Base-by-base conservation (phyloP, 2,113 vertebrate genomes). In the Phocoena sinus region DNA sequence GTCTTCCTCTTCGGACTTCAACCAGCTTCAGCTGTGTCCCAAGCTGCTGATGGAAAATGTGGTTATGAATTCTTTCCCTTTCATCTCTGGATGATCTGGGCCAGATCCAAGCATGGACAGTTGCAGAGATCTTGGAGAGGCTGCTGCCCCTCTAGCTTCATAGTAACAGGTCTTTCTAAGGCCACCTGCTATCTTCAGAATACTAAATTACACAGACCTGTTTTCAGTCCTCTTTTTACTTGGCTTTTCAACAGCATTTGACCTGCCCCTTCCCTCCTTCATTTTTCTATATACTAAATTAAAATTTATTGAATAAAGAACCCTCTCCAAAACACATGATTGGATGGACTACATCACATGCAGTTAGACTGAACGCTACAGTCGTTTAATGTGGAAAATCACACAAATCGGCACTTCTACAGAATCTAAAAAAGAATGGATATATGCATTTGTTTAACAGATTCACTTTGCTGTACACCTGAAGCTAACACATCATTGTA, bases 231-330 rank as follows among this genome's bases (percentile, higher is more conserved):
- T 89, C 28, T 36, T 80, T 62, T 91, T 83, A 63, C 44, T 67
- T 83, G n/a, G 17, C 17, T 65, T 84, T 41, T 85, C 23, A 86
- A 17, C 41, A 94, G 5, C 13, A 31, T 88, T 83, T 50, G 28
- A 56, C 6, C 25, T 1, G 1, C 1, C 6, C 28, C 6, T 1
- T 25, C 25, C n/a, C 50, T 14, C 31, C 23, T 80, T 82, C 12
- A 23, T 58, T 74, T 50, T 85, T 89, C 97, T 98, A 97, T 98
- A 96, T 98, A 98, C 97, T 98, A 99, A 98, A 99, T 98, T 98
- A 99, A 98, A 99, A 98, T 99, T 99, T 99, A 99, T 99, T 99
- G 99, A 99, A 99, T 99, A 99, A 99, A 98, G 98, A 96, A 97
- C 97, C 97, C 96, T 99, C 26, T 98, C 99, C 99, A 99, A 98